These are phyloP conservation scores for Podiceps cristatus DNA, from an alignment of 2,113 vertebrate species.

Conservation along the genomic window DNA sequence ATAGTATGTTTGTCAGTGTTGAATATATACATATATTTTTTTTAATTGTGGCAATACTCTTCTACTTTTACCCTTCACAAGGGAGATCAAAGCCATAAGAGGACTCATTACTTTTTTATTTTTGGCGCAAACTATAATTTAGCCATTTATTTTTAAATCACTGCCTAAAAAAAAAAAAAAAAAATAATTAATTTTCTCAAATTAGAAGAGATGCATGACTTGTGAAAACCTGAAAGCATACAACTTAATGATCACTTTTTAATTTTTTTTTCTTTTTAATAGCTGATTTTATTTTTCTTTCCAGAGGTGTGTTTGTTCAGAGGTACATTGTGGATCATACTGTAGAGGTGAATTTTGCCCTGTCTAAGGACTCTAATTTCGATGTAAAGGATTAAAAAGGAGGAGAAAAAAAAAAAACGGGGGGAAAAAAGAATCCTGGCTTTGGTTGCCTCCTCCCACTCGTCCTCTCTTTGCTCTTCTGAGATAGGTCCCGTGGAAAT, in stretches of 20 bases:
- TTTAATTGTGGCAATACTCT: conserved; percentile 84
- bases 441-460: not conserved
- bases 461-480: not conserved
- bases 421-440: not conserved
- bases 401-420: not conserved
- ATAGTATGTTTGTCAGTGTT: conserved; percentile 78
- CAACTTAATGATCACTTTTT: conserved; percentile 42
- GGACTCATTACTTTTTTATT: conserved; percentile 80
- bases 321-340: conserved; percentile 41
- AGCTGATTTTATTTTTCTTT: conserved; percentile 15
- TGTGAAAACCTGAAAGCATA: conserved; percentile 62
- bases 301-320: conserved; percentile 6
- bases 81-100: conserved; percentile 99
- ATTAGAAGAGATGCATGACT: conserved; percentile 60
- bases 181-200: conserved; percentile 28
- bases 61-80: conserved; percentile 87
- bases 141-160: conserved; percentile 66
- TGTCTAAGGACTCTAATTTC: conserved; percentile 37
- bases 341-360: conserved; percentile 30
- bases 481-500: not conserved
- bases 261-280: conserved; percentile 11
- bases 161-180: conserved; percentile 51
- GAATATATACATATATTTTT: conserved; percentile 75
- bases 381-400: conserved; percentile 17
- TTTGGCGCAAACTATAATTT: conserved; percentile 61